Base-by-base conservation (phyloP, 2,113 vertebrate genomes). In the Crotalus tigris region DNA sequence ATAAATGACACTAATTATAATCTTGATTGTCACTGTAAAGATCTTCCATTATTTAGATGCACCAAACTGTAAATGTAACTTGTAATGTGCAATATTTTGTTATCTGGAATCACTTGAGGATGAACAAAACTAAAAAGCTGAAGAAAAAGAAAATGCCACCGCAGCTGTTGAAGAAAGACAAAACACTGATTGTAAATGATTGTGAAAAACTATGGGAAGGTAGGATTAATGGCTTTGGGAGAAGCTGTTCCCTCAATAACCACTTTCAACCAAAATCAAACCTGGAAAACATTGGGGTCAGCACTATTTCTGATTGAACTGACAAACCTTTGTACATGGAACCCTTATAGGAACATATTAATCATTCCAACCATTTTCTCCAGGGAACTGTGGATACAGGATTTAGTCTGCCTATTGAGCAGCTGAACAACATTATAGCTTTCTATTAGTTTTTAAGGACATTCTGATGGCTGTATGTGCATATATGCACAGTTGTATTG, bases 201-300 rank as follows among this genome's bases (percentile, higher is more conserved):
- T 75, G 46, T 23, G 69, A 90, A 90, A 51, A 54, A 61, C 13
- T n/a, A 64, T 69, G 44, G 46, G 49, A 90, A 90, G 17, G 49
- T 90, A 75, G 61, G 61, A 90, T 90, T 90, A 90, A 90, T 53
- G 46, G 29, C n/a, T 33, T 33, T 75, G 90, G 29, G 90, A 75
- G 57, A 75, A n/a, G 61, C 29, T 90, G 61, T 54, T 75, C 49
- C 59, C 11, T 51, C 61, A 33, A 33, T 75, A 75, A 90, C 90
- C 33, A 75, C 46, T 90, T 90, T 90, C 90, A 90, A 90, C 23
- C 59, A 90, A 90, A 69, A 53, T 53, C 89, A 90, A 90, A 90
- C 49, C 6, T 24, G 26, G 49, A 75, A n/a, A 75, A 75, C 46
- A 33, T 90, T n/a, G 46, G 61, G 46, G 59, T 90, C 90, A 90